phyloP scores from a whole-genome alignment of 2,797 vertebrate genomes.

The Geotrypetes seraphini region DNA sequence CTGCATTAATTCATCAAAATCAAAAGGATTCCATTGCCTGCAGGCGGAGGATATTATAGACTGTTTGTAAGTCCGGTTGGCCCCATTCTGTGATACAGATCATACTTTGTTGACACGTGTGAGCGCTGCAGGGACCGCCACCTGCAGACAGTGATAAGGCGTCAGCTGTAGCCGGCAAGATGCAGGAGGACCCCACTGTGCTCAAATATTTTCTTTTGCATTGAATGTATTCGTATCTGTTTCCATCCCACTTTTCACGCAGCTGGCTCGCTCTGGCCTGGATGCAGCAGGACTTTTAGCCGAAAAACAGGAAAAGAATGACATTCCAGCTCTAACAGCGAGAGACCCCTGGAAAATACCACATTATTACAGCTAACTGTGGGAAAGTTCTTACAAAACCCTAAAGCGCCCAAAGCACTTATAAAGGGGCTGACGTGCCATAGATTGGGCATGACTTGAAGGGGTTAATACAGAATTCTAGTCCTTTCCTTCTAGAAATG shows the following conservation, averaged over 20 bases:
- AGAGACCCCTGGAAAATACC: too few relatives aligned
- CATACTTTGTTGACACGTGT: neutral
- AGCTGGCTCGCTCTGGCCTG: too few relatives aligned
- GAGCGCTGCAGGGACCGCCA: neutral
- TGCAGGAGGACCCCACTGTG: neutral
- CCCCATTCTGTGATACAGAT: neutral
- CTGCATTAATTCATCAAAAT: neutral
- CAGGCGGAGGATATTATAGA: neutral
- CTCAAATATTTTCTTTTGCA: neutral
- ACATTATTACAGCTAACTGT: too few relatives aligned
- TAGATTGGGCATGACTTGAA: too few relatives aligned
- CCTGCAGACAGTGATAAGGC: neutral
- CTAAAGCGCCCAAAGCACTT: too few relatives aligned
- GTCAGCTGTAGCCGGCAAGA: neutral
- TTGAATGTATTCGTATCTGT: neutral
- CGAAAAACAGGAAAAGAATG: too few relatives aligned
- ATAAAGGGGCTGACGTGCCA: too few relatives aligned
- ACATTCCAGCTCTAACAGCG: too few relatives aligned
- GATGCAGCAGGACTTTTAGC: too few relatives aligned
- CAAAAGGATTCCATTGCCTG: neutral
- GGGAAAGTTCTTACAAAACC: too few relatives aligned
- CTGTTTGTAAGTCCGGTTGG: neutral
- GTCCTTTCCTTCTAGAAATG: too few relatives aligned
- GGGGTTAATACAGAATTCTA: too few relatives aligned
- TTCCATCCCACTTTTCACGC: neutral